Percentiles rank a stretch among this genome's conserved stretches.
These are phyloP conservation scores for Machaerirhynchus nigripectus DNA, from an alignment of 2,113 vertebrate species.

Conservation along the genomic window DNA sequence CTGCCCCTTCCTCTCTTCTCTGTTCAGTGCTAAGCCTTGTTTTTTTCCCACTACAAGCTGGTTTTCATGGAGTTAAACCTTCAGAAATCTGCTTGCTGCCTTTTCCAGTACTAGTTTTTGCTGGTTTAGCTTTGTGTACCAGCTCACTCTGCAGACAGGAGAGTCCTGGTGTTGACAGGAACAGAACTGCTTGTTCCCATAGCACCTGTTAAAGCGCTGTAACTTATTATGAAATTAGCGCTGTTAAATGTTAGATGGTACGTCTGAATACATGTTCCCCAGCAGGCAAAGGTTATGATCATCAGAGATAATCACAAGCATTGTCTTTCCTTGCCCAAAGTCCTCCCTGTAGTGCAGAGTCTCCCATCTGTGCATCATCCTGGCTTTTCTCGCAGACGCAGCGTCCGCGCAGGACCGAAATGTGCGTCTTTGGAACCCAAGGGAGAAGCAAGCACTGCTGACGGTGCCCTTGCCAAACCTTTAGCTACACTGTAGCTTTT, in stretches of 20 bases:
- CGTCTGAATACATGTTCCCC: not conserved
- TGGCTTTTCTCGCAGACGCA: not conserved
- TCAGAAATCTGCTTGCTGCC: not conserved
- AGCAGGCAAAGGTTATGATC: not conserved
- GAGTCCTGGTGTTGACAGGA: not conserved
- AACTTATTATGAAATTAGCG: not conserved
- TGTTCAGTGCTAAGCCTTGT: not conserved
- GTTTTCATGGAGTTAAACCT: not conserved
- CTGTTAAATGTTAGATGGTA: not conserved
- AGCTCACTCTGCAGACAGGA: not conserved
- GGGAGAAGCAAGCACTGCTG: not conserved
- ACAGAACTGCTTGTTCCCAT: not conserved
- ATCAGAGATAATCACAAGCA: not conserved
- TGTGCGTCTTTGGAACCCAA: fast-evolving
- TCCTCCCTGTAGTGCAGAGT: not conserved
- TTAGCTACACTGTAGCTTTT: not conserved
- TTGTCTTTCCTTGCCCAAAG: not conserved
- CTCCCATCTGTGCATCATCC: fast-evolving
- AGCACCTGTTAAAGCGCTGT: not conserved
- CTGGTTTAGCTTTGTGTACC: not conserved
- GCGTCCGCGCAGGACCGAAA: fast-evolving
- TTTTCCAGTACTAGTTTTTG: not conserved
- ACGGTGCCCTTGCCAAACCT: not conserved
- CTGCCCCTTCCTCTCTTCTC: not conserved
- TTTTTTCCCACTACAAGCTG: not conserved